These are phyloP conservation scores for Zelleria hepariella DNA, from an alignment of 2,888 invertebrate genomes.

Conservation along the genomic window DNA sequence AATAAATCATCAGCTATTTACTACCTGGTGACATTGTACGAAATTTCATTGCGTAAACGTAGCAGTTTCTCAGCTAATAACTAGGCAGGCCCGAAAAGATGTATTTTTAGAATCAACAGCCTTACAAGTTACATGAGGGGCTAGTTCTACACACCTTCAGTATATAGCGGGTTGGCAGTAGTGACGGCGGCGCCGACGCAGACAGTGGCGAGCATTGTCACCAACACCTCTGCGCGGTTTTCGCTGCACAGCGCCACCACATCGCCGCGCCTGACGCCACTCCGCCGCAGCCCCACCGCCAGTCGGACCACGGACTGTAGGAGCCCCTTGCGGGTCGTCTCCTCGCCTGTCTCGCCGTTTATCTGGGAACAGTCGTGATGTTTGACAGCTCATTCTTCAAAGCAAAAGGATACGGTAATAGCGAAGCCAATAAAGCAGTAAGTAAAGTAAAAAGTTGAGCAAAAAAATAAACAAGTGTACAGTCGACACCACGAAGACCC, in stretches of 20 bases:
- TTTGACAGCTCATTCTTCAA: not conserved
- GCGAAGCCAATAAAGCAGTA: too few relatives aligned
- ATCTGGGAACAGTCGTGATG: slow-evolving; percentile 42
- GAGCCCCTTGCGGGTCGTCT: slow-evolving; percentile 56
- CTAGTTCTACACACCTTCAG: slow-evolving; percentile 48
- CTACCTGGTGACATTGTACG: too few relatives aligned
- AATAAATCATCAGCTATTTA: too few relatives aligned
- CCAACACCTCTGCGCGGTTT: slow-evolving; percentile 69
- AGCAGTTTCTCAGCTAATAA: too few relatives aligned
- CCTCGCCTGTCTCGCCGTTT: slow-evolving; percentile 67
- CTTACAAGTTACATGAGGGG: too few relatives aligned
- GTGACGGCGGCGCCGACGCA: slow-evolving; percentile 70
- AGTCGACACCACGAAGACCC: too few relatives aligned
- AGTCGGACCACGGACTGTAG: slow-evolving; percentile 59
- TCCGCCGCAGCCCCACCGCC: slow-evolving; percentile 55
- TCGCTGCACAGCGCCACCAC: slow-evolving; percentile 71
- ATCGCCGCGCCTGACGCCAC: slow-evolving; percentile 63
- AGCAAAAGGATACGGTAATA: too few relatives aligned
- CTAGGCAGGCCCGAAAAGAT: too few relatives aligned
- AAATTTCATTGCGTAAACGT: too few relatives aligned
- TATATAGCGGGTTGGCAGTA: slow-evolving; percentile 71
- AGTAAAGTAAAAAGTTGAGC: too few relatives aligned
- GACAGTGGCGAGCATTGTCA: slow-evolving; percentile 59
- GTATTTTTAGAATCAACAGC: too few relatives aligned
- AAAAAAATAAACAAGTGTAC: too few relatives aligned